phyloP scores from a whole-genome alignment of 2,888 invertebrate genomes.

The Tinea semifulvella region DNA sequence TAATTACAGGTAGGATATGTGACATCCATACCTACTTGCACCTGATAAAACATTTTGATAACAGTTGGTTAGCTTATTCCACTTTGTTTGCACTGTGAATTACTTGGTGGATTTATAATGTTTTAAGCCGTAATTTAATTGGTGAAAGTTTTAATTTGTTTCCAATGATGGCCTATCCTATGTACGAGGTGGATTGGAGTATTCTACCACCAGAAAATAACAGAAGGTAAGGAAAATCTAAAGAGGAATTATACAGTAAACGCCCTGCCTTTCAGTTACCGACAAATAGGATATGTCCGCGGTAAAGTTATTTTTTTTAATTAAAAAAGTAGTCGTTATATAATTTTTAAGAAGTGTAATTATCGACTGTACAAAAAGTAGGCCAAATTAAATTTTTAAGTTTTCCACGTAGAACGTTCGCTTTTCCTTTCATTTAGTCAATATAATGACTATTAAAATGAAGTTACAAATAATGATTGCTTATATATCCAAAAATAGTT shows the following conservation, averaged over 20 bases:
- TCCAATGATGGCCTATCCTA: conserved; percentile 55
- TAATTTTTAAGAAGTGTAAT: conserved; percentile 14
- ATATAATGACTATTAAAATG: too few species aligned
- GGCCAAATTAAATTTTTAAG: conserved; percentile 18
- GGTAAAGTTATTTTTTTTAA: too few species aligned
- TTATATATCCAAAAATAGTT: too few species aligned
- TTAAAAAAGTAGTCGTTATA: conserved; percentile 22
- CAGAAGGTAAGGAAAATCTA: conserved; percentile 72
- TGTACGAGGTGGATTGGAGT: conserved; percentile 86
- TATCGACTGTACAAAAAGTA: conserved; percentile 5
- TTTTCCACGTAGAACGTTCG: conserved; percentile 35
- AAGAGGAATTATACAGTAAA: too few species aligned
- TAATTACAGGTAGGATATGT: conserved; percentile 46
- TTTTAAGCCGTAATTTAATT: conserved; percentile 30
- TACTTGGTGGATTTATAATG: conserved; percentile 36
- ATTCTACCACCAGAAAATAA: conserved; percentile 86
- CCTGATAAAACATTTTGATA: conserved; percentile 62
- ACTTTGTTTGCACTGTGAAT: conserved; percentile 44
- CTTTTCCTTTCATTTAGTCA: conserved; percentile 20
- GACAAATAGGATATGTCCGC: too few species aligned
- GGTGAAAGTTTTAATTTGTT: conserved; percentile 30
- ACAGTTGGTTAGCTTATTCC: conserved; percentile 32
- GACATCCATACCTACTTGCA: conserved; percentile 42
- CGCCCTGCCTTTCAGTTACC: too few species aligned
- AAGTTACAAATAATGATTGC: too few species aligned